Evolutionary conservation across 2,888 invertebrate genomes (phyloP).

Genomic region (Heliconius erato): DNA sequence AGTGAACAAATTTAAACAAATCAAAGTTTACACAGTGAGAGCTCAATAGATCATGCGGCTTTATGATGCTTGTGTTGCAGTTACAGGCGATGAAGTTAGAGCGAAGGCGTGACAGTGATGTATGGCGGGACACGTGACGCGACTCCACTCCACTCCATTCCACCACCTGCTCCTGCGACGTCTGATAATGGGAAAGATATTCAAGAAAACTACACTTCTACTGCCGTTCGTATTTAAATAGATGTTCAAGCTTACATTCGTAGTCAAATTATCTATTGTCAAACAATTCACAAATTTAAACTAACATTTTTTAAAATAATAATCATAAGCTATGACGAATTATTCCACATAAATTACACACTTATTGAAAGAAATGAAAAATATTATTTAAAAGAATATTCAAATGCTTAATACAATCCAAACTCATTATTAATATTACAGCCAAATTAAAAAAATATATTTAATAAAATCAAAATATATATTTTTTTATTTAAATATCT

Average conservation of each 20-base stretch:
- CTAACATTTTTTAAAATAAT: no score
- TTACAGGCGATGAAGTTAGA: conserved; percentile 17
- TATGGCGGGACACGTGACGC: conserved; percentile 6
- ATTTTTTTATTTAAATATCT: no score
- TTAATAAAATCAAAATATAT: no score
- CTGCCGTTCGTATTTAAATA: not conserved
- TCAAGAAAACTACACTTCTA: not conserved
- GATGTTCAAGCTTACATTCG: not conserved
- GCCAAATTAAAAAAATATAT: no score
- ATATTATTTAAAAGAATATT: not conserved
- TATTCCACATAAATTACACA: no score
- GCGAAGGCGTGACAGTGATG: conserved; percentile 20
- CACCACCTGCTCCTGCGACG: not conserved
- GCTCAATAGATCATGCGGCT: conserved; percentile 4
- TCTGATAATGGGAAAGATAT: not conserved
- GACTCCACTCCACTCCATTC: not conserved
- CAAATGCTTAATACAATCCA: no score
- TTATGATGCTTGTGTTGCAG: conserved; percentile 1
- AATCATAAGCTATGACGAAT: no score
- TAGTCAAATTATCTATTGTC: not conserved
- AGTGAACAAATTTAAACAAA: conserved; percentile 3
- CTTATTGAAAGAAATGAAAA: no score
- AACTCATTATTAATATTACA: not conserved
- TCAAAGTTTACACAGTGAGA: not conserved
- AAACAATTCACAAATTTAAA: no score